Evolutionary conservation across 1,140 invertebrate genomes (phyloP).

Genomic region (Polypedilum vanderplanki): DNA sequence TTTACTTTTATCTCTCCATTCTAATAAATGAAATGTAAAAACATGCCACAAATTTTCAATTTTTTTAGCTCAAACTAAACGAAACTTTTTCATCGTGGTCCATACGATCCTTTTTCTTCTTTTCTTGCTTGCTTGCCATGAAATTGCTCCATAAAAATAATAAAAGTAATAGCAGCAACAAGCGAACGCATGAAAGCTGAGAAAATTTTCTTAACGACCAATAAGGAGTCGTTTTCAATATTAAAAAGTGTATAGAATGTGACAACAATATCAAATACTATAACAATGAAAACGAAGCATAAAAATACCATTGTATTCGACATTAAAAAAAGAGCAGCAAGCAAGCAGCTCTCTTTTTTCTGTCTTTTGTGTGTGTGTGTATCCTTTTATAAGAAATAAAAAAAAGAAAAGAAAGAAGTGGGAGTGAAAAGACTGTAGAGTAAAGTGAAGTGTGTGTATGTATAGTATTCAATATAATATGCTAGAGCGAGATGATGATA

Average conservation of each 20-base stretch:
- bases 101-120: background rate
- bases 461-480: background rate
- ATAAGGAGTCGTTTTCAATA: slow-evolving; percentile 27
- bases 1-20: too few species aligned
- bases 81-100: background rate
- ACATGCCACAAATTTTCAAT: slow-evolving; percentile 6
- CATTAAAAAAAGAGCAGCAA: slow-evolving; percentile 11
- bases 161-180: slow-evolving; percentile 22
- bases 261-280: slow-evolving; percentile 12
- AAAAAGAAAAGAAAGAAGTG: background rate
- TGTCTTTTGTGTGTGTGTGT: background rate
- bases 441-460: background rate
- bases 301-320: slow-evolving; percentile 12
- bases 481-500: background rate
- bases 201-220: slow-evolving; percentile 28
- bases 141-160: slow-evolving; percentile 25
- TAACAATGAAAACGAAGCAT: slow-evolving; percentile 27
- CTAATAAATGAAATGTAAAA: too few species aligned
- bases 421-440: background rate
- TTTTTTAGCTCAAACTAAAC: background rate
- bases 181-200: slow-evolving; percentile 9
- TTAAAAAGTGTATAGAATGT: slow-evolving; percentile 28
- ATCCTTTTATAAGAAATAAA: background rate
- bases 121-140: background rate
- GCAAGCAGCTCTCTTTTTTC: background rate